Conservation (phyloP, 1,140 invertebrate species). For the Caenorhabditis latens region DNA sequence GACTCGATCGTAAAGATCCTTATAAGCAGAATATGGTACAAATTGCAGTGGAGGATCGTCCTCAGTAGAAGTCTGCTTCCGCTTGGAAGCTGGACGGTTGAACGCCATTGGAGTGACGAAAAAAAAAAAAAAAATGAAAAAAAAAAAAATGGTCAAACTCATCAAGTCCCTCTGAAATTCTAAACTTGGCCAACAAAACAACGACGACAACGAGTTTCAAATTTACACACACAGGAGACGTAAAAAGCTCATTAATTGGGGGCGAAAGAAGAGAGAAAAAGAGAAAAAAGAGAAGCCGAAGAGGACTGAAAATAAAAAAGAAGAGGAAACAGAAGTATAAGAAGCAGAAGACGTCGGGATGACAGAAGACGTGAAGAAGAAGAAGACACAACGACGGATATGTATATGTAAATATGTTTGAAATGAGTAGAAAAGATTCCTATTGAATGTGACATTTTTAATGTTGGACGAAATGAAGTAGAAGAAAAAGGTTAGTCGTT, state of each 20-base stretch:
- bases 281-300: neutral
- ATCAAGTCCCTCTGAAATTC: slow-evolving; percentile 45
- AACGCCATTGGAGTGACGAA: too few species aligned
- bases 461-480: too few species aligned
- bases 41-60: too few species aligned
- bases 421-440: neutral
- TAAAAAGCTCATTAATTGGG: slow-evolving; percentile 37
- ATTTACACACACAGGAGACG: neutral
- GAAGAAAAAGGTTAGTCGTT: too few species aligned
- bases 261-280: slow-evolving; percentile 2
- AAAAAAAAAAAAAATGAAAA: too few species aligned
- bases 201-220: slow-evolving; percentile 35
- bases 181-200: slow-evolving; percentile 36
- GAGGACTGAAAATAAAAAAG: neutral
- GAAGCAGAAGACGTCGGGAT: neutral
- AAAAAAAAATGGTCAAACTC: too few species aligned
- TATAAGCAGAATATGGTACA: too few species aligned
- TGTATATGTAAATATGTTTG: slow-evolving; percentile 41
- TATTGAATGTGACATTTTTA: too few species aligned
- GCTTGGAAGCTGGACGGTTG: too few species aligned
- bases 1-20: too few species aligned
- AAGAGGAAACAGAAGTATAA: neutral
- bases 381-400: neutral
- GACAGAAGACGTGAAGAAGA: neutral
- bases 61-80: too few species aligned